A percentile compares a stretch with the other conserved stretches of the same genome.
phyloP scores from a whole-genome alignment of 2,888 invertebrate genomes.

The Esperia sulphurella region DNA sequence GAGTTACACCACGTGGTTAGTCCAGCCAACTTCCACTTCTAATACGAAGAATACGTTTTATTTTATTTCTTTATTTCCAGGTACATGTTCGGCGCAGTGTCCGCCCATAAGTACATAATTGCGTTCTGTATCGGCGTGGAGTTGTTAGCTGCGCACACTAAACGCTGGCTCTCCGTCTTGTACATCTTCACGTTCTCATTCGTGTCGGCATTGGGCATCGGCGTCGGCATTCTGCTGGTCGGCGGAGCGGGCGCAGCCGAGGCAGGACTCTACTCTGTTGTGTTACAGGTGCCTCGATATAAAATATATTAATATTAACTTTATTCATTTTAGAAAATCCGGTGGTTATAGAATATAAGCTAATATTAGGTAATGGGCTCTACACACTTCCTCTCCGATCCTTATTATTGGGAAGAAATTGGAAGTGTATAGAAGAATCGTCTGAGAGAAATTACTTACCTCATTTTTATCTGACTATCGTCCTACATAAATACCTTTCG shows the following conservation, averaged over 20 bases:
- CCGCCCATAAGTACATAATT: slow-evolving; percentile 92
- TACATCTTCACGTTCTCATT: slow-evolving; percentile 89
- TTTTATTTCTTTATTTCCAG: slow-evolving; percentile 49
- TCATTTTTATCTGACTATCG: too few species aligned
- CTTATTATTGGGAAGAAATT: too few species aligned
- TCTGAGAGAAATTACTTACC: too few species aligned
- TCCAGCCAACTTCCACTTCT: too few species aligned
- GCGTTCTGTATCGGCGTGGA: slow-evolving; percentile 94
- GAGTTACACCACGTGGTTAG: too few species aligned
- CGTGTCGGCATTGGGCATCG: slow-evolving; percentile 89
- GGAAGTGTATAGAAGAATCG: too few species aligned
- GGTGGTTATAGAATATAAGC: too few species aligned
- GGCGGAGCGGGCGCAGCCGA: slow-evolving; percentile 78
- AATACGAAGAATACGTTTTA: too few species aligned
- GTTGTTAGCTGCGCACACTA: slow-evolving; percentile 84
- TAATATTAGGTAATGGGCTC: too few species aligned
- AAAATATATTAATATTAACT: neutral
- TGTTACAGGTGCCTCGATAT: slow-evolving; percentile 82
- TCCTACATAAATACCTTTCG: too few species aligned
- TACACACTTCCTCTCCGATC: too few species aligned
- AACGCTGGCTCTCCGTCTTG: slow-evolving; percentile 78
- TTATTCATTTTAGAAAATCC: neutral
- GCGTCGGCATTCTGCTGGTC: slow-evolving; percentile 84
- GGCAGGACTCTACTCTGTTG: slow-evolving; percentile 82
- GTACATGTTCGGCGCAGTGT: slow-evolving; percentile 92